These are phyloP conservation scores for Scaptomyza flava DNA, from an alignment of 2,888 invertebrate species.

Conservation along the genomic window DNA sequence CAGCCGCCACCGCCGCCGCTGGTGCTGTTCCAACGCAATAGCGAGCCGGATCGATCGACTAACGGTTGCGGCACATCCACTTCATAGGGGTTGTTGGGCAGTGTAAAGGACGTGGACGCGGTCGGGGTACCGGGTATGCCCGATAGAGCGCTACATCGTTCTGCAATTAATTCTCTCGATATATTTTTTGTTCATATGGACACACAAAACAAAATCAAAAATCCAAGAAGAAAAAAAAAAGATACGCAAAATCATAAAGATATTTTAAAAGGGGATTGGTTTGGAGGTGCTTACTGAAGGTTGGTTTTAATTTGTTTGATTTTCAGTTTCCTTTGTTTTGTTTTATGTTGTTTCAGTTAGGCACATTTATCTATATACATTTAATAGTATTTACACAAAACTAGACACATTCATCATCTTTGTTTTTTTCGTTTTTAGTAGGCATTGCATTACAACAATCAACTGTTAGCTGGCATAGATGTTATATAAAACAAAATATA, in stretches of 20 bases:
- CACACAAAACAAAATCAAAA: constrained; percentile 60
- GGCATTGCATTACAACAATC: constrained; percentile 55
- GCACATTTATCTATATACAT: constrained; percentile 34
- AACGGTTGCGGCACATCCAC: constrained; percentile 90
- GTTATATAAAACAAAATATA: constrained; percentile 8
- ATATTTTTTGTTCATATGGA: constrained; percentile 47
- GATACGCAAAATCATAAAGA: constrained; percentile 12
- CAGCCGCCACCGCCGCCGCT: constrained; percentile 3
- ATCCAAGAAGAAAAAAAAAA: constrained; percentile 15
- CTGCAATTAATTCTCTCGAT: constrained; percentile 85
- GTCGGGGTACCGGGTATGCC: constrained; percentile 83
- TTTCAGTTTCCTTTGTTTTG: constrained; percentile 37
- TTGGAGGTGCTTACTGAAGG: constrained; percentile 21
- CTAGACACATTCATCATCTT: constrained; percentile 80
- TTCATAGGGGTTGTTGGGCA: constrained; percentile 86
- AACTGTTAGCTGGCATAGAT: constrained; percentile 34
- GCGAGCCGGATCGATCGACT: constrained; percentile 88
- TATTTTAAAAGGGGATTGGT: constrained; percentile 7
- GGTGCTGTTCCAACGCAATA: constrained; percentile 85
- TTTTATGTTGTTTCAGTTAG: constrained; percentile 47
- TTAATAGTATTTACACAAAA: constrained; percentile 58
- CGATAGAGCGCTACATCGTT: constrained; percentile 89
- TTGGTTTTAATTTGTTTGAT: constrained; percentile 7
- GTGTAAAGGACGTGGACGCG: constrained; percentile 85
- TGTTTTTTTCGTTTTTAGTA: constrained; percentile 53